Conservation (phyloP, 2,888 invertebrate genomes). For the Pyrrhosoma nymphula region DNA sequence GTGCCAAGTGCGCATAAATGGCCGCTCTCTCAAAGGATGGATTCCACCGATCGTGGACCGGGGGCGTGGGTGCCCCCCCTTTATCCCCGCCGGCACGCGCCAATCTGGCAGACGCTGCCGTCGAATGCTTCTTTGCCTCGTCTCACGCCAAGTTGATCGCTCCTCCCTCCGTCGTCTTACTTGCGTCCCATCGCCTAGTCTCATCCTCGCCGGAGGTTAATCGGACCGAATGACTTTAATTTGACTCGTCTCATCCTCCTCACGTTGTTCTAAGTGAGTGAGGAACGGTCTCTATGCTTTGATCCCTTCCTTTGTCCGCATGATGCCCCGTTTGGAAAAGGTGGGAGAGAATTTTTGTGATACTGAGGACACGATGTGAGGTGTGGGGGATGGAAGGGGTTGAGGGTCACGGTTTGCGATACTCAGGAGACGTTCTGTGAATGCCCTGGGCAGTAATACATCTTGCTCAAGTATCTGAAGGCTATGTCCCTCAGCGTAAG, state of each 20-base stretch:
- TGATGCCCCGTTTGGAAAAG: not conserved
- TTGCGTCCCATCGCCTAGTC: not conserved
- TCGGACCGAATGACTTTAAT: constrained; percentile 13
- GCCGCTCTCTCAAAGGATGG: not conserved
- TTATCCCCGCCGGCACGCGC: not conserved
- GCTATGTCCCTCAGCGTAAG: no score
- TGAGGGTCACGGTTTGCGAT: not conserved
- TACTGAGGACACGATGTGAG: not conserved
- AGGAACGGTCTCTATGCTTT: not conserved
- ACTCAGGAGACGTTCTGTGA: not conserved
- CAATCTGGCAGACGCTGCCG: not conserved
- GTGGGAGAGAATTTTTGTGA: not conserved
- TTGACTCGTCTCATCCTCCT: not conserved
- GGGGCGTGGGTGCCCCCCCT: not conserved
- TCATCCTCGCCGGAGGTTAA: not conserved
- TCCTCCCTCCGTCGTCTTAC: not conserved
- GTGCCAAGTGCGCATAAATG: not conserved
- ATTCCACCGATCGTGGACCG: not conserved
- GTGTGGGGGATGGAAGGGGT: not conserved
- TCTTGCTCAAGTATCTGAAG: not conserved
- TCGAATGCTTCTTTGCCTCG: not conserved
- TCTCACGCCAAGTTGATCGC: not conserved
- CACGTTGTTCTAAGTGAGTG: not conserved
- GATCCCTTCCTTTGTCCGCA: not conserved
- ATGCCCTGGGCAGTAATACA: not conserved